A percentile compares a stretch with the other conserved stretches of the same genome.
Evolutionary conservation across 2,797 vertebrate genomes (phyloP).

Genomic region (Lates japonicus): DNA sequence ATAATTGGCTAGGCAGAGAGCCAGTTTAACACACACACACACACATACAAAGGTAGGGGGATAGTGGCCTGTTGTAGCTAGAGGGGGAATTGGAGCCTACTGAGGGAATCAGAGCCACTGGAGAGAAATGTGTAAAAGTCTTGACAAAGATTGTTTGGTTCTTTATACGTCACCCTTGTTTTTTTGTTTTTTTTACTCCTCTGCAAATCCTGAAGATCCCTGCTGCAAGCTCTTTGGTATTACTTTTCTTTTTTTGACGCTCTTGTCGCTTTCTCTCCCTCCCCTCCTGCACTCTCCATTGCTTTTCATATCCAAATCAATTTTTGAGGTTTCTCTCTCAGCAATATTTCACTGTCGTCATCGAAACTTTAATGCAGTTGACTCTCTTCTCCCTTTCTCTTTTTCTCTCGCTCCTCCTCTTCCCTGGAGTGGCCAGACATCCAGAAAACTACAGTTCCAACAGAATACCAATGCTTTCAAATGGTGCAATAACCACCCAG

Average conservation of each 20-base stretch:
- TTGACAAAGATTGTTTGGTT: conserved; percentile 66
- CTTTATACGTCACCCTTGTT: too few relatives aligned
- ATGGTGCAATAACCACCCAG: conserved; percentile 33
- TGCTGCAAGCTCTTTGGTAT: conserved; percentile 17
- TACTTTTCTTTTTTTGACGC: too few relatives aligned
- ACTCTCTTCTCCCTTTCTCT: conserved; percentile 37
- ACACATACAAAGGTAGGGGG: conserved; percentile 43
- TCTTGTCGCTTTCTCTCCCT: too few relatives aligned
- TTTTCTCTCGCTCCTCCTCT: conserved; percentile 29
- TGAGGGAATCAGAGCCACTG: conserved; percentile 44
- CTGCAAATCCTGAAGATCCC: conserved; percentile 27
- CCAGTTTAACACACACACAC: conserved; percentile 54
- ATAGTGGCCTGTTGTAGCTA: conserved; percentile 46
- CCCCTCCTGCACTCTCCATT: conserved; percentile 23
- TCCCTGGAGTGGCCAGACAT: conserved; percentile 54
- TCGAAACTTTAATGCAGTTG: conserved; percentile 67
- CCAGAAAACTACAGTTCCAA: conserved; percentile 34
- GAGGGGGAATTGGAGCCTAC: conserved; percentile 41
- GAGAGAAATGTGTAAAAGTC: conserved; percentile 60
- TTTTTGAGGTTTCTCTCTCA: conserved; percentile 52
- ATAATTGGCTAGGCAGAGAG: conserved; percentile 78
- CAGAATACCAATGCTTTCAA: conserved; percentile 54
- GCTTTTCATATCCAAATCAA: conserved; percentile 69
- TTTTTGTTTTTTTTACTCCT: conserved; percentile 39
- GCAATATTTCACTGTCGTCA: conserved; percentile 59